Base-by-base conservation (phyloP, 1,140 invertebrate genomes). In the Mycetomoellerius zeteki region DNA sequence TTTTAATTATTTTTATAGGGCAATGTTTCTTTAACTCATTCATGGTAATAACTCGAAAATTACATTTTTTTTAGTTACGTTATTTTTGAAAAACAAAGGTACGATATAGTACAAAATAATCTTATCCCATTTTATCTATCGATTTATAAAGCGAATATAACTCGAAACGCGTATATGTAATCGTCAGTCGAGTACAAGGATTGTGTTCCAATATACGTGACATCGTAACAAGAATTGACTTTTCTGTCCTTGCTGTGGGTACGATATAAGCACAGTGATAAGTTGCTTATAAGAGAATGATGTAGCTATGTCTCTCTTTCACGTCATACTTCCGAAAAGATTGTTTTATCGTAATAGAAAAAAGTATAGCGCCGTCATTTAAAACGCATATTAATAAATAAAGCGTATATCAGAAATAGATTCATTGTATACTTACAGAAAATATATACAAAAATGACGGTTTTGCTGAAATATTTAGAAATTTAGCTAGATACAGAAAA, bases 171-270 rank as follows among this genome's bases (percentile, higher is more conserved):
- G 82, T 81, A 69, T 16, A 27, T 21, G 16, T 54, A 33, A 56
- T 60, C 65, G 71, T 43, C 69, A 19, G 19, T 62, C 62, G 21
- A 24, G 19, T 33, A 24, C 30, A 58, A 56, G 50, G 37, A 82
- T 86, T 85, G 72, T 62, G 33, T 89, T 87, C 73, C 50, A 47
- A 54, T 56, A 50, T 85, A 89, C 85, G 52, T 89, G 85, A 90
- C 73, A 62, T 64, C 19, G 73, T 81, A 87, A 80, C 65, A 21
- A 75, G 75, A 62, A 85, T 76, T 64, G 73, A 85, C 30, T 78
- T 86, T 89, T 80, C 58, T 19, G 27, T 77, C 30, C 69, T 37
- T 47, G 10, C 43, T 47, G 37, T 21, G 12, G 47, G 5, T 64
- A 24, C 24, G 47, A 69, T 8, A 24, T 1, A 54, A 21, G 47